Base-by-base conservation (phyloP, 2,113 vertebrate species). In the Hippocampus guttulatus region DNA sequence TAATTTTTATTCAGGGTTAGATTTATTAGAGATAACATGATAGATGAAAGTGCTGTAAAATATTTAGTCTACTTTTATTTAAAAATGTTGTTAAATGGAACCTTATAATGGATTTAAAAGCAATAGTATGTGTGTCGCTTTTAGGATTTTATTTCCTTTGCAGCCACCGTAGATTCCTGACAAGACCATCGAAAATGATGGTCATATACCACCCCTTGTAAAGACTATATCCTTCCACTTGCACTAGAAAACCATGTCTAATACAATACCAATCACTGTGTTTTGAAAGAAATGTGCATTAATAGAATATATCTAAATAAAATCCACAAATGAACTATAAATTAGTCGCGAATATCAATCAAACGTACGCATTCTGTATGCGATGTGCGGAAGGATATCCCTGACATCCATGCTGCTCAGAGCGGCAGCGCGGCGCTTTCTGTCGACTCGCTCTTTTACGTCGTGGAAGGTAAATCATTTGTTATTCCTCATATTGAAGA, bases 101-200 rank as follows among this genome's bases (percentile, higher is more conserved):
- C 33, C 33, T 7, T 6, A 38, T 38, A 0, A 1, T 6, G 33
- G 5, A 38, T 14, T 45, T 45, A 51, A 16, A 18, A 7, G 47
- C 47, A 51, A 51, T 18, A 20, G 16, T 1, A 33, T 33, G 16
- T 58, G 1, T 61, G 1, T 33, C 16, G 2, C 15, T 8, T 49
- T 10, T 1, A 11, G 9, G 4, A 2, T 0, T 40, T 2, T 2
- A 18, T 14, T 30, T 21, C 11, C 27, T 61, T 38, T 18, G 33
- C 64, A 10, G 21, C 60, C 15, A 58, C 41, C 5, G 20, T 43
- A 73, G 55, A 15, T 8, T 15, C 64, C 51, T 10, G 2, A 30
- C 8, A 91, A 91, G 91, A 93, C 93, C 89, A 84, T 94, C 90
- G 74, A 86, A 90, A 89, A 78, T 45, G 87, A 94, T 90, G 92